These are phyloP conservation scores for Cyanistes caeruleus DNA, from an alignment of 2,113 vertebrate genomes.

Conservation along the genomic window DNA sequence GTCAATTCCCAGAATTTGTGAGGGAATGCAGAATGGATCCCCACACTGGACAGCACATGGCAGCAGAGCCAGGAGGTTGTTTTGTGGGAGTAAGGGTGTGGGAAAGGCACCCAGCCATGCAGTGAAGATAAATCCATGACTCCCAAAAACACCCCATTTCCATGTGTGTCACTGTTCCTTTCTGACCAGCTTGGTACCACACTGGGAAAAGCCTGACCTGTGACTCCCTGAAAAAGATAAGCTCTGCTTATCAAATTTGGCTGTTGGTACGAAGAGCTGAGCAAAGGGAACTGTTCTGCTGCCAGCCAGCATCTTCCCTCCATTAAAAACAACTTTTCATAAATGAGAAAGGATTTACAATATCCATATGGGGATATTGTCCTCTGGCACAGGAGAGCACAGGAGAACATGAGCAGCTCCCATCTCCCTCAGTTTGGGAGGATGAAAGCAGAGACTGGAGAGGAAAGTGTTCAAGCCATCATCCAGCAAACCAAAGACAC, in stretches of 20 bases:
- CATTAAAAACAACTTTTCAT: neutral
- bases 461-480: neutral
- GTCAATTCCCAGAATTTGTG: neutral
- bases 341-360: neutral
- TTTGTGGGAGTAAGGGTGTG: neutral
- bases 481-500: neutral
- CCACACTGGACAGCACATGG: neutral
- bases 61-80: neutral
- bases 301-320: neutral
- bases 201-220: neutral
- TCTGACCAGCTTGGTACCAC: neutral
- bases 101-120: neutral
- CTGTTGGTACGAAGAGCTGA: neutral
- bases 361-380: neutral
- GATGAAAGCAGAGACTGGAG: neutral
- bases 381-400: neutral
- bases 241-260: neutral
- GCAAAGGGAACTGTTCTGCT: neutral
- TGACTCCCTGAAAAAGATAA: neutral
- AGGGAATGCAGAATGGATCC: neutral
- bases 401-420: neutral
- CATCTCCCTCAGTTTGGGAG: neutral
- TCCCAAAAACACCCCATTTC: accelerated
- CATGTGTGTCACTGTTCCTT: neutral
- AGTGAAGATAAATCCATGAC: neutral